These are phyloP conservation scores for Megaustenia siamemsis DNA, from an alignment of 2,888 invertebrate genomes.

Conservation along the genomic window DNA sequence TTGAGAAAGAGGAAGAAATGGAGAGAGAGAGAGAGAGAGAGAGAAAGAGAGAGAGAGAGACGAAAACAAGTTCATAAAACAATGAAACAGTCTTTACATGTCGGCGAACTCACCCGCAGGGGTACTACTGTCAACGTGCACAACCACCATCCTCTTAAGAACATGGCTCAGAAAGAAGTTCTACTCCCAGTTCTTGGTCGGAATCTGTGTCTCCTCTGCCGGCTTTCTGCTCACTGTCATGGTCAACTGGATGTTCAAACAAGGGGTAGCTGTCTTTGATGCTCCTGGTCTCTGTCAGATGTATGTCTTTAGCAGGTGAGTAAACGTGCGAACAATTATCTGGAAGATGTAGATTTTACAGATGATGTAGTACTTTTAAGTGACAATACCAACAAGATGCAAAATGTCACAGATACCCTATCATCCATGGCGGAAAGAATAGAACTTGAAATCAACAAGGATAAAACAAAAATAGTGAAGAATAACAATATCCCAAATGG, in stretches of 20 bases:
- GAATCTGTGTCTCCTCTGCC: slow-evolving; percentile 61
- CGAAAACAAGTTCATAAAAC: not conserved
- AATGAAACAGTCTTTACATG: not conserved
- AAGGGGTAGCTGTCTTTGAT: slow-evolving; percentile 63
- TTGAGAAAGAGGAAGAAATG: not conserved
- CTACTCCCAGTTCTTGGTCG: slow-evolving; percentile 65
- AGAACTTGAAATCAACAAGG: too few relatives aligned
- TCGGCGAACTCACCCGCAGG: slow-evolving; percentile 49
- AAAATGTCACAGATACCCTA: too few relatives aligned
- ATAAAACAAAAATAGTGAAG: too few relatives aligned
- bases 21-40: not conserved
- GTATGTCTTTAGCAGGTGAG: slow-evolving; percentile 60
- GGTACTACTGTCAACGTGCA: slow-evolving; percentile 56
- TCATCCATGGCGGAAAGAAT: too few relatives aligned
- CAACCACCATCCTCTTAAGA: slow-evolving; percentile 61
- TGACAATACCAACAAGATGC: too few relatives aligned
- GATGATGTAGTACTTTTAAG: too few relatives aligned
- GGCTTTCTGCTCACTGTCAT: slow-evolving; percentile 65
- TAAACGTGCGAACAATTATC: too few relatives aligned
- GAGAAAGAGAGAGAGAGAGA: not conserved
- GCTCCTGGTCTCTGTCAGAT: slow-evolving; percentile 69
- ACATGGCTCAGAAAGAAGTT: slow-evolving; percentile 64
- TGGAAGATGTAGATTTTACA: too few relatives aligned
- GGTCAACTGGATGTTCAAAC: slow-evolving; percentile 65
- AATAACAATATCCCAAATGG: too few relatives aligned